A percentile compares a stretch with the other conserved stretches of the same genome.
Conservation (phyloP, 2,888 invertebrate species). For the Diaperis boleti region DNA sequence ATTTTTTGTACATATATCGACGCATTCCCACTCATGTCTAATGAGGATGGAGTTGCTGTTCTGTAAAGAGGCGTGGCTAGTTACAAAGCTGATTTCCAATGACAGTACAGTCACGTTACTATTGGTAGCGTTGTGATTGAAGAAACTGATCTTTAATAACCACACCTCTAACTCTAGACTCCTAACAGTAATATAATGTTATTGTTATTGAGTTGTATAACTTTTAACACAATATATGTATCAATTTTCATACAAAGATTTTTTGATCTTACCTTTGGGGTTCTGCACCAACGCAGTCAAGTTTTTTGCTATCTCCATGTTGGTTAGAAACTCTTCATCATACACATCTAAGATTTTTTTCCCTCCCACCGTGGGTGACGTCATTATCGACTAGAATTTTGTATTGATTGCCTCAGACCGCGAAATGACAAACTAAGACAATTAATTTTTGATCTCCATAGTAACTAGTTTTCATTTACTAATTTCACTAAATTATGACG, state of each 20-base stretch:
- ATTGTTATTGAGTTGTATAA: slow-evolving; percentile 1
- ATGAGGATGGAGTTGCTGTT: background rate
- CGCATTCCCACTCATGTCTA: background rate
- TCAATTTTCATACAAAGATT: background rate
- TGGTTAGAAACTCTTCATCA: slow-evolving; percentile 69
- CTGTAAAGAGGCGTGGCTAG: background rate
- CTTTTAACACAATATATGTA: background rate
- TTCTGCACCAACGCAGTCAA: slow-evolving; percentile 64
- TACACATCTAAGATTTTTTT: slow-evolving; percentile 59
- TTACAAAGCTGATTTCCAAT: background rate
- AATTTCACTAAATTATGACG: slow-evolving; percentile 32
- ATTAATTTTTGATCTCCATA: slow-evolving; percentile 36
- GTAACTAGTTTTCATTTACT: slow-evolving; percentile 24
- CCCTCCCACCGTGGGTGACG: background rate
- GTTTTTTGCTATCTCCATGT: slow-evolving; percentile 66
- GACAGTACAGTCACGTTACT: background rate
- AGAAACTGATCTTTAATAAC: no score
- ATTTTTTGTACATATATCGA: background rate
- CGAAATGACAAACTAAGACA: slow-evolving; percentile 24
- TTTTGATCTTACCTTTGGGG: slow-evolving; percentile 17
- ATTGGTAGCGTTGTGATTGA: no score
- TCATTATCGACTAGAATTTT: slow-evolving; percentile 21
- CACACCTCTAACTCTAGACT: background rate
- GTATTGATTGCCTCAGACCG: slow-evolving; percentile 11
- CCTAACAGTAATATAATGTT: background rate